These are phyloP conservation scores for Metalampra italica DNA, from an alignment of 2,888 invertebrate species.

Conservation along the genomic window DNA sequence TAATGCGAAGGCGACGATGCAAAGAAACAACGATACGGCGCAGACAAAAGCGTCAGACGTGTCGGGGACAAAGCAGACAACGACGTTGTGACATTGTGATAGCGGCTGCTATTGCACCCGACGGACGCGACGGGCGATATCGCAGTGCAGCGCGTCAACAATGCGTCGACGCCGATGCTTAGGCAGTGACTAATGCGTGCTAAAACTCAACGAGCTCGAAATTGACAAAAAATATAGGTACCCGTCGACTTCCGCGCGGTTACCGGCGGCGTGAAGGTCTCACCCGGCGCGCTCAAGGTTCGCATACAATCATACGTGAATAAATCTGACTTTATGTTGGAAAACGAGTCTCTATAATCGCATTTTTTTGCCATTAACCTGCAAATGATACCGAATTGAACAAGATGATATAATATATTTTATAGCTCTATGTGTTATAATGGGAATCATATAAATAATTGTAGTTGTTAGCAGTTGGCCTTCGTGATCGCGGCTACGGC, in stretches of 20 bases:
- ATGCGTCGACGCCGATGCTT: conserved; percentile 53
- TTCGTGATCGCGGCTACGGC: conserved; percentile 60
- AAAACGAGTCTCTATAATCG: conserved; percentile 60
- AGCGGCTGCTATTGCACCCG: conserved; percentile 66
- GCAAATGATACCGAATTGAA: conserved; percentile 52
- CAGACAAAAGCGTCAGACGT: conserved; percentile 41
- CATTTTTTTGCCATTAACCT: conserved; percentile 52
- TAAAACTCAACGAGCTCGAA: conserved; percentile 68
- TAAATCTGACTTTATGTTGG: conserved; percentile 67
- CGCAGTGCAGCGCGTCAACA: conserved; percentile 56
- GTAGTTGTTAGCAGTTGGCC: conserved; percentile 64
- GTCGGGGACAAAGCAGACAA: conserved; percentile 56
- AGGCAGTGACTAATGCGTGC: conserved; percentile 70
- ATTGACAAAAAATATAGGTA: conserved; percentile 67
- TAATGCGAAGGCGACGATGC: conserved; percentile 25
- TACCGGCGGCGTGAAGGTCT: conserved; percentile 75
- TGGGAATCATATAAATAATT: conserved; percentile 65
- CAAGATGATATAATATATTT: conserved; percentile 53
- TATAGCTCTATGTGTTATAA: conserved; percentile 47
- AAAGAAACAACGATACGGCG: conserved; percentile 20
- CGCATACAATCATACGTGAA: conserved; percentile 73
- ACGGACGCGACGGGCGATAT: conserved; percentile 41
- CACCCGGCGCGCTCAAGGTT: conserved; percentile 72
- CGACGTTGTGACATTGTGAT: conserved; percentile 72
- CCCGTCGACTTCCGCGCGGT: conserved; percentile 76